phyloP scores from a whole-genome alignment of 2,888 invertebrate genomes.

The Rambutsinella grinnellia region DNA sequence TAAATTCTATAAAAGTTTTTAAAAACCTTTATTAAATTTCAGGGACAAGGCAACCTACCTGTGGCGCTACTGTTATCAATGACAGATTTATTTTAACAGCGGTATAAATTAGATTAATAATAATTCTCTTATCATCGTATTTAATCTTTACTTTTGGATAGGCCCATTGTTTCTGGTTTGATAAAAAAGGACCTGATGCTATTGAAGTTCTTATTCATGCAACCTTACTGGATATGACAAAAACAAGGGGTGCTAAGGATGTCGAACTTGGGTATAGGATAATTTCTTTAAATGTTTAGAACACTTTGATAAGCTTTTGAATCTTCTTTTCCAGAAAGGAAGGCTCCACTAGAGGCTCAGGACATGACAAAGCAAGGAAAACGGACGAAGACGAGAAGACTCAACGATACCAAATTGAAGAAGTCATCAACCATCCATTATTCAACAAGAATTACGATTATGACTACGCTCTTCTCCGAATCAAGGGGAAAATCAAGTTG shows the following conservation, averaged over 20 bases:
- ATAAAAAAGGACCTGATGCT: conserved; percentile 14
- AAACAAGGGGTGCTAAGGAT: conserved; percentile 32
- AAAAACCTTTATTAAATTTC: too few relatives aligned
- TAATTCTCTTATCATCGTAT: too few relatives aligned
- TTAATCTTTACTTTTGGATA: too few relatives aligned
- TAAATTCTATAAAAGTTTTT: too few relatives aligned
- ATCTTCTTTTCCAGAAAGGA: conserved; percentile 51
- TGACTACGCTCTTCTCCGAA: conserved; percentile 57
- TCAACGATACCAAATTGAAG: conserved; percentile 52
- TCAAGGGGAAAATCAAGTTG: conserved; percentile 59
- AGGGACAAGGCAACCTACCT: not conserved
- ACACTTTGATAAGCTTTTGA: too few relatives aligned
- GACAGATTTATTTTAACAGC: conserved; percentile 26
- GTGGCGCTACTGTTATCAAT: conserved; percentile 25
- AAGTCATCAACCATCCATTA: conserved; percentile 63
- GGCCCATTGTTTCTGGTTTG: conserved; percentile 62
- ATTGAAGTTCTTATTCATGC: conserved; percentile 58
- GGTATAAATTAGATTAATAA: conserved; percentile 1
- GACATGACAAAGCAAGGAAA: conserved; percentile 35
- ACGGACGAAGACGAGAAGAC: conserved; percentile 61
- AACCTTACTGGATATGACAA: conserved; percentile 48
- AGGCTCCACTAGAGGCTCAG: conserved; percentile 58
- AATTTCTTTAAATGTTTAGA: too few relatives aligned
- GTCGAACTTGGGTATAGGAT: conserved; percentile 30
- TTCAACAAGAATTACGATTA: conserved; percentile 59